phyloP scores from a whole-genome alignment of 2,797 vertebrate species.

The Hylomyscus alleni region DNA sequence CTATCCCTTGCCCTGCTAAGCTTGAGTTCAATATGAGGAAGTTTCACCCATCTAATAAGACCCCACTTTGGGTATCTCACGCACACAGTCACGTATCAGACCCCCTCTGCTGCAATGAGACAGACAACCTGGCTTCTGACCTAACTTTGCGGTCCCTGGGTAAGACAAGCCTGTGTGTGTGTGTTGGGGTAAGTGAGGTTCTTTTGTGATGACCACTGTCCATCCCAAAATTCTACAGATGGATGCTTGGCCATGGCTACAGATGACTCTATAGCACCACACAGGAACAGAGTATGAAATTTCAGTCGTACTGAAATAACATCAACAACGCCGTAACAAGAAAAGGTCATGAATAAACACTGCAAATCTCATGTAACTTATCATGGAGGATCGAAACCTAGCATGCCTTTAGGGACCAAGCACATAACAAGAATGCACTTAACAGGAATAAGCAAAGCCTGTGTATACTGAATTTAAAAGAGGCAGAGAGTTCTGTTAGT shows the following conservation, averaged over 20 bases:
- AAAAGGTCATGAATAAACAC: slow-evolving; percentile 47
- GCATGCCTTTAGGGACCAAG: neutral
- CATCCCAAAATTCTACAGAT: slow-evolving; percentile 5
- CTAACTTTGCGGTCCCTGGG: neutral
- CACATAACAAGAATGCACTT: neutral
- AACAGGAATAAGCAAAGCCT: neutral
- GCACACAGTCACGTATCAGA: neutral
- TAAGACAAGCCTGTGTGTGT: neutral
- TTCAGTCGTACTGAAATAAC: slow-evolving; percentile 16
- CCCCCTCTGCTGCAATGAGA: neutral
- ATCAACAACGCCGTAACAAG: slow-evolving; percentile 10
- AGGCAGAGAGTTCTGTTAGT: neutral
- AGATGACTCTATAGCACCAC: neutral
- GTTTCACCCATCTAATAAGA: neutral
- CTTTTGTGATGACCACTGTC: neutral
- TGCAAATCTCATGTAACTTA: slow-evolving; percentile 50
- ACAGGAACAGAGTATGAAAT: neutral
- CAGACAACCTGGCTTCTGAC: neutral
- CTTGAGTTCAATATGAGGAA: neutral
- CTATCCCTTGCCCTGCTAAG: neutral
- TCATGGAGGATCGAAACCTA: slow-evolving; percentile 18
- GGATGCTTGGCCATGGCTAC: neutral
- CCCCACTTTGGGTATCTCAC: neutral
- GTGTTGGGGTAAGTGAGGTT: neutral
- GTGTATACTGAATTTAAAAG: slow-evolving; percentile 6